Conservation (phyloP, 92 coral and sea anemone genomes). For the Meandrina meandrites region DNA sequence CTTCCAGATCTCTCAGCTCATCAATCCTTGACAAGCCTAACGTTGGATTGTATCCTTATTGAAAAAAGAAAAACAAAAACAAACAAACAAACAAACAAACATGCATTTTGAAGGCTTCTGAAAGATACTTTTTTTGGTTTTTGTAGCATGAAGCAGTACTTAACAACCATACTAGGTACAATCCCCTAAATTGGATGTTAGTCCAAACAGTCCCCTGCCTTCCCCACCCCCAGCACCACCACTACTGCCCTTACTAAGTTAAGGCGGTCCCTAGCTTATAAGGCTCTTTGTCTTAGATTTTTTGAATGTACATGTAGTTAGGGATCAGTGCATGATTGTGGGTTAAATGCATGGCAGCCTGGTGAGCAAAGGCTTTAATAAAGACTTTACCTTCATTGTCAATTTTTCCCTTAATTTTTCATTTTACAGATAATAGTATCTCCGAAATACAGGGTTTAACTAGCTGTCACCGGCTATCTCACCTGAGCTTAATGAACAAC, state of each 20-base stretch:
- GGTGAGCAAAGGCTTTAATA: no score
- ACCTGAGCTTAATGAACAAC: constrained; percentile 82
- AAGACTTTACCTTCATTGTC: no score
- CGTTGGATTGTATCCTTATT: constrained; percentile 88
- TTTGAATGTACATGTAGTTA: no score
- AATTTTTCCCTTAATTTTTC: neutral
- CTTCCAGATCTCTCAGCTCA: constrained; percentile 90
- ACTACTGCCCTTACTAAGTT: no score
- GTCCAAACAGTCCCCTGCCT: neutral
- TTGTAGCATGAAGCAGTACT: neutral
- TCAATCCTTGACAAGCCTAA: constrained; percentile 66
- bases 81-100: neutral
- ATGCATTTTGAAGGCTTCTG: neutral
- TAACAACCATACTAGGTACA: neutral
- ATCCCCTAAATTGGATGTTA: neutral
- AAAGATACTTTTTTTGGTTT: neutral
- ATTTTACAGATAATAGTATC: constrained; percentile 71
- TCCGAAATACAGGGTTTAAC: constrained; percentile 85
- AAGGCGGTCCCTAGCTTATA: no score
- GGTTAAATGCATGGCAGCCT: no score
- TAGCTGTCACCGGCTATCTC: constrained; percentile 70
- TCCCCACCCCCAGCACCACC: no score
- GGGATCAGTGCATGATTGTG: no score
- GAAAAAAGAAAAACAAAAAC: neutral
- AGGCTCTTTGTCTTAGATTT: no score